These are phyloP conservation scores for Aegithalos caudatus DNA, from an alignment of 2,113 vertebrate genomes.

Conservation along the genomic window DNA sequence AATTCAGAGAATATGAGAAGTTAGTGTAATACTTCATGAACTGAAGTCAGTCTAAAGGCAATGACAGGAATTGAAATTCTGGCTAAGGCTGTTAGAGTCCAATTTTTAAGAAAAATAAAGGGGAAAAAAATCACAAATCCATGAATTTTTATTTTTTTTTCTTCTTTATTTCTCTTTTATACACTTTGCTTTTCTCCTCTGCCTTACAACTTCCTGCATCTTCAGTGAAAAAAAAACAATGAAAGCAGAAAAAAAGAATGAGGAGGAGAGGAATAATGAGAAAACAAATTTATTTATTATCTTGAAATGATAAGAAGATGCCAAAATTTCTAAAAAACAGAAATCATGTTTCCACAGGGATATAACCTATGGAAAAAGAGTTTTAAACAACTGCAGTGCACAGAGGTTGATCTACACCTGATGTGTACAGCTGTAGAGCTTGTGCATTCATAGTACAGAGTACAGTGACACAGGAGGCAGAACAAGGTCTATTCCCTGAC, in stretches of 20 bases:
- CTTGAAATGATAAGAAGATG: not conserved
- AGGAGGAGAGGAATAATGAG: not conserved
- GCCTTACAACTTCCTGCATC: not conserved
- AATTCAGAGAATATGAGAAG: not conserved
- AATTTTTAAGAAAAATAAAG: not conserved
- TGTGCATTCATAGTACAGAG: not conserved
- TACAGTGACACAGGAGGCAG: not conserved
- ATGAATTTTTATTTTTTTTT: not conserved
- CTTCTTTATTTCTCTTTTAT: not conserved
- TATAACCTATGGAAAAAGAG: not conserved
- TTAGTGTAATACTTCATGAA: not conserved
- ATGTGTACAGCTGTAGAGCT: not conserved
- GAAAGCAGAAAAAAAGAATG: not conserved
- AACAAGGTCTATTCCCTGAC: not conserved
- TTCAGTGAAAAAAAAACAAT: not conserved
- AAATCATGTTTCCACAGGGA: not conserved
- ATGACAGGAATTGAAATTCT: not conserved
- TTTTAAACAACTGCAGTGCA: not conserved
- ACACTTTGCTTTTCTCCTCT: not conserved
- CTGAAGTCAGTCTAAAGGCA: not conserved
- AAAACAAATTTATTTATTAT: not conserved
- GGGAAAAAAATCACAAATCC: not conserved
- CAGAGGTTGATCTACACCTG: not conserved
- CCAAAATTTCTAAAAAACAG: not conserved
- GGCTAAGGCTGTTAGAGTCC: not conserved